These are phyloP conservation scores for Leptinotarsa peninsularis DNA, from an alignment of 2,888 invertebrate genomes.

Conservation along the genomic window DNA sequence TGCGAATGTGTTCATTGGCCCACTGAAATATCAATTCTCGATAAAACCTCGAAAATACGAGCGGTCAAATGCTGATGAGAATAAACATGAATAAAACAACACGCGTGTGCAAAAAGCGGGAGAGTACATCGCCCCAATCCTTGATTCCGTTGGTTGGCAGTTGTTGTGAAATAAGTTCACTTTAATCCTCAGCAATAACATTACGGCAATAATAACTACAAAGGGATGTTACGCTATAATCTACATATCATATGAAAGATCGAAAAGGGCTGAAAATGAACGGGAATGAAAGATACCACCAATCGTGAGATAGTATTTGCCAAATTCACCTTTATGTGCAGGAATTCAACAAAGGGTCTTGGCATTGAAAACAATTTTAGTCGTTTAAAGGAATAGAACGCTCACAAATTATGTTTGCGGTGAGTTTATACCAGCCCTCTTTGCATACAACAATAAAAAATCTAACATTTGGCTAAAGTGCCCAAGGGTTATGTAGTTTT, in stretches of 20 bases:
- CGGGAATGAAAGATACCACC: not conserved
- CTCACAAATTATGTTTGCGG: not conserved
- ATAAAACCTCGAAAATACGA: slow-evolving; percentile 25
- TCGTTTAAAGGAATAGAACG: not conserved
- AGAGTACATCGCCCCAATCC: slow-evolving; percentile 17
- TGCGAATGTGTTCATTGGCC: slow-evolving; percentile 4
- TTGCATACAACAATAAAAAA: not conserved
- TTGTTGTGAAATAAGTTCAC: slow-evolving; percentile 16
- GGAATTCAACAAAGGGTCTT: slow-evolving; percentile 3
- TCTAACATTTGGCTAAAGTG: not conserved
- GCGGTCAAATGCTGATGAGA: slow-evolving; percentile 29
- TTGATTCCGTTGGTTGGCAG: slow-evolving; percentile 7
- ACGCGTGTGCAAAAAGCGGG: slow-evolving; percentile 32
- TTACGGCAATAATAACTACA: slow-evolving; percentile 22
- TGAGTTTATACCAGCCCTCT: not conserved
- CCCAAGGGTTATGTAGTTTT: not conserved
- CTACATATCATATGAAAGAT: slow-evolving; percentile 10
- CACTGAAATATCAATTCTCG: slow-evolving; percentile 9
- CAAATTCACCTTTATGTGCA: not conserved
- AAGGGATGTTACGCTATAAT: slow-evolving; percentile 20
- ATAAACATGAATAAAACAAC: slow-evolving; percentile 42
- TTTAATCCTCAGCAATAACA: slow-evolving; percentile 25
- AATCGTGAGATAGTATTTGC: not conserved
- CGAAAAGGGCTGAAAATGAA: not conserved
- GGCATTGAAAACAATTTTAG: not conserved